These are phyloP conservation scores for Eonycteris spelaea DNA, from an alignment of 2,113 vertebrate species.

Conservation along the genomic window DNA sequence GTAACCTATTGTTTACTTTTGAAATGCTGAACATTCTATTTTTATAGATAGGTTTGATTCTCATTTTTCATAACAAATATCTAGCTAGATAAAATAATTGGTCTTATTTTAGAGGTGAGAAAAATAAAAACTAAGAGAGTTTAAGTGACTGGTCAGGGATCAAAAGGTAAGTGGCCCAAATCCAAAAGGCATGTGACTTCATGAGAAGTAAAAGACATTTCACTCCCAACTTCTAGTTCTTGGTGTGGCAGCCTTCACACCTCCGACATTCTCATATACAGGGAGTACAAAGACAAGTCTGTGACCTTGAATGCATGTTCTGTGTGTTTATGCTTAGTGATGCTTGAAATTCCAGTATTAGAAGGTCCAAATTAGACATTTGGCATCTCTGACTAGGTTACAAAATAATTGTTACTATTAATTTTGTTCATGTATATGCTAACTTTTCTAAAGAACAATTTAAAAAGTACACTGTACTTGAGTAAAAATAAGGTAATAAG, in stretches of 20 bases:
- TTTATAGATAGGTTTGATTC: background rate
- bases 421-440: background rate
- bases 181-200: background rate
- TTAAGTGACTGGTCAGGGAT: background rate
- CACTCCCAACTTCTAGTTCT: background rate
- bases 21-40: background rate
- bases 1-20: background rate
- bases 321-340: background rate
- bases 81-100: background rate
- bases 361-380: background rate
- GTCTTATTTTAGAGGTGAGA: background rate
- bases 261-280: fast-evolving
- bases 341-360: background rate
- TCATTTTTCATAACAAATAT: background rate
- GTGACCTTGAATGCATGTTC: background rate
- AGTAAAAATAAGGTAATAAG: background rate
- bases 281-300: background rate
- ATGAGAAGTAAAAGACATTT: background rate
- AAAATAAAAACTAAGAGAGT: background rate
- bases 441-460: conserved; percentile 21
- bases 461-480: background rate
- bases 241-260: background rate
- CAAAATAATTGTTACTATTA: background rate
- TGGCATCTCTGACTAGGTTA: background rate
- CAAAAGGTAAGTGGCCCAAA: background rate